Conservation (phyloP, 1,140 invertebrate species). For the Aphelinus certus region DNA sequence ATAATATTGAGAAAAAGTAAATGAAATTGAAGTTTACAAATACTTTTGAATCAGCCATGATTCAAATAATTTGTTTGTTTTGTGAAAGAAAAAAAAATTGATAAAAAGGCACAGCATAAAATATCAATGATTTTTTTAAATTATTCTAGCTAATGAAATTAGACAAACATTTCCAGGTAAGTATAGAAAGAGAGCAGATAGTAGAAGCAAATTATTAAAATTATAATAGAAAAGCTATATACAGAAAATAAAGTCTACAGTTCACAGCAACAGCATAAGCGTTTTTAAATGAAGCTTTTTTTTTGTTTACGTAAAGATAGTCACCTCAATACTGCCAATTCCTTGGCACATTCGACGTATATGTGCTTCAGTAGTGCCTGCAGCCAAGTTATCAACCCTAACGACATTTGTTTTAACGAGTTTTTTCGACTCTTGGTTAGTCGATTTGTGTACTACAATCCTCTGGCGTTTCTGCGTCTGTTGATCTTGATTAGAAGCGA, state of each 20-base stretch:
- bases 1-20: too few species aligned
- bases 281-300: neutral
- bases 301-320: constrained; percentile 52
- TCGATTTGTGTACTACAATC: constrained; percentile 59
- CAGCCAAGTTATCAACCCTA: constrained; percentile 67
- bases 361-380: constrained; percentile 65
- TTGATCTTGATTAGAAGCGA: constrained; percentile 28
- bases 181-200: neutral
- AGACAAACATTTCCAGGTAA: neutral
- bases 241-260: neutral
- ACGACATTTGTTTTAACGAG: constrained; percentile 62
- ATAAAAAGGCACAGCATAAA: too few species aligned
- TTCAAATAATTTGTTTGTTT: too few species aligned
- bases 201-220: neutral
- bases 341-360: constrained; percentile 67
- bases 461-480: constrained; percentile 53
- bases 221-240: neutral
- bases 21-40: too few species aligned
- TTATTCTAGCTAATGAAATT: neutral
- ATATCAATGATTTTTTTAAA: too few species aligned
- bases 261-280: neutral
- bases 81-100: too few species aligned
- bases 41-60: too few species aligned
- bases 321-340: constrained; percentile 69
- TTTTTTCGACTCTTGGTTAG: constrained; percentile 40